Evolutionary conservation across 2,888 invertebrate species (phyloP).

Genomic region (Ceratothoa steindachneri): DNA sequence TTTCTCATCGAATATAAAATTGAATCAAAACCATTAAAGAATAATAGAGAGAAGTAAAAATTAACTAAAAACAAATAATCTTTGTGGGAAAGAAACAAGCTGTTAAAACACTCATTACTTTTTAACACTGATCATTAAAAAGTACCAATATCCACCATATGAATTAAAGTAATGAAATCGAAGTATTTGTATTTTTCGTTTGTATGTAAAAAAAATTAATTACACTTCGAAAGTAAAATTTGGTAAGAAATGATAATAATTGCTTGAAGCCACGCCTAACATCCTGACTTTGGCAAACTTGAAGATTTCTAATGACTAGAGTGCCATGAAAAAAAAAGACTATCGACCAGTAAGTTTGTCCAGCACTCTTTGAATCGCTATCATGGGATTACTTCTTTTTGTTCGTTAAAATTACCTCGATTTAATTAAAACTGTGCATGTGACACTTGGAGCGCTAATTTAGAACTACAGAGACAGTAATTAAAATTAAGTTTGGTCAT

Average conservation of each 20-base stretch:
- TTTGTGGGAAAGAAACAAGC: neutral
- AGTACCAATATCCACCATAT: neutral
- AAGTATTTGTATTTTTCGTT: too few species aligned
- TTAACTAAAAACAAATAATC: neutral
- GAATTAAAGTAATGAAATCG: neutral
- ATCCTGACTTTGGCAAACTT: too few species aligned
- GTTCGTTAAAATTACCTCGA: too few species aligned
- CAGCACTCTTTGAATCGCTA: too few species aligned
- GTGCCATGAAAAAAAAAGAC: too few species aligned
- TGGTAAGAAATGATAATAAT: neutral
- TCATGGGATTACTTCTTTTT: too few species aligned
- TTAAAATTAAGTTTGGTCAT: too few species aligned
- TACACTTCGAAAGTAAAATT: neutral
- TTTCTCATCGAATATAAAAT: neutral
- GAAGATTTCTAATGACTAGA: too few species aligned
- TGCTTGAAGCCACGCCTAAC: constrained; percentile 2
- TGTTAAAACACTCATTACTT: neutral
- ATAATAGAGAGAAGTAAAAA: neutral
- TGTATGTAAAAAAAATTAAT: neutral
- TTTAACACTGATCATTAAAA: neutral
- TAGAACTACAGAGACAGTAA: too few species aligned
- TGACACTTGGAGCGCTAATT: too few species aligned
- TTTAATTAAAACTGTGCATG: too few species aligned
- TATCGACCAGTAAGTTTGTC: too few species aligned
- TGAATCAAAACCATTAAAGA: neutral